Evolutionary conservation across 2,113 vertebrate species (phyloP).

Genomic region (Rousettus leschenaultii): DNA sequence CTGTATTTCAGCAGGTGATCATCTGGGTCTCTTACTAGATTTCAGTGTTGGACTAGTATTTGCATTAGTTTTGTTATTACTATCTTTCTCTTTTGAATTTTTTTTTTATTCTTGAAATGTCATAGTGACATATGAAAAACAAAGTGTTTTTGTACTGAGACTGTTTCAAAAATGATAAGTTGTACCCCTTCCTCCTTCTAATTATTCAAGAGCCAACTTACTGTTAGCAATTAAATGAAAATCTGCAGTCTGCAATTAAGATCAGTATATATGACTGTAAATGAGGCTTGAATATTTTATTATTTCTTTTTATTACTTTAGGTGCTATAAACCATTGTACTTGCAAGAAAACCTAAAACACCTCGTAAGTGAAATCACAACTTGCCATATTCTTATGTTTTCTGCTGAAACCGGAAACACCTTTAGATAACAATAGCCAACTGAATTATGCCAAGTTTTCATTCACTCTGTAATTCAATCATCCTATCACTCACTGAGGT

Average conservation of each 20-base stretch:
- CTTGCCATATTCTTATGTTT: neutral
- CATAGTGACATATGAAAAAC: constrained; percentile 53
- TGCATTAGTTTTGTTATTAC: neutral
- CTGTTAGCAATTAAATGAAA: constrained; percentile 50
- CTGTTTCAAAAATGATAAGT: neutral
- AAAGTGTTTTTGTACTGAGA: constrained; percentile 30
- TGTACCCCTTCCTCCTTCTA: neutral
- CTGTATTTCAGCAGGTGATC: neutral
- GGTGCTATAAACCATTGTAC: neutral
- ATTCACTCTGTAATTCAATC: neutral
- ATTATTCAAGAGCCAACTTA: constrained; percentile 47
- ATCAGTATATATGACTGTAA: constrained; percentile 36
- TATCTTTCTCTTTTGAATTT: neutral
- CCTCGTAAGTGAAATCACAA: neutral
- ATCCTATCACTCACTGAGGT: neutral
- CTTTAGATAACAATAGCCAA: neutral
- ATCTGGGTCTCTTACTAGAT: neutral
- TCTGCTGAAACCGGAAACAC: neutral
- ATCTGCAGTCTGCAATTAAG: constrained; percentile 61
- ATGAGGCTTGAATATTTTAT: constrained; percentile 53
- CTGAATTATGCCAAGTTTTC: neutral
- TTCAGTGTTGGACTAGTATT: neutral
- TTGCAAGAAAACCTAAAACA: neutral
- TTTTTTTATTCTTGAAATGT: neutral
- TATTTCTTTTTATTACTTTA: constrained; percentile 31